A percentile compares a stretch with the other conserved stretches of the same genome.
Conservation (phyloP, 2,113 vertebrate species). For the Baryphthengus martii region DNA sequence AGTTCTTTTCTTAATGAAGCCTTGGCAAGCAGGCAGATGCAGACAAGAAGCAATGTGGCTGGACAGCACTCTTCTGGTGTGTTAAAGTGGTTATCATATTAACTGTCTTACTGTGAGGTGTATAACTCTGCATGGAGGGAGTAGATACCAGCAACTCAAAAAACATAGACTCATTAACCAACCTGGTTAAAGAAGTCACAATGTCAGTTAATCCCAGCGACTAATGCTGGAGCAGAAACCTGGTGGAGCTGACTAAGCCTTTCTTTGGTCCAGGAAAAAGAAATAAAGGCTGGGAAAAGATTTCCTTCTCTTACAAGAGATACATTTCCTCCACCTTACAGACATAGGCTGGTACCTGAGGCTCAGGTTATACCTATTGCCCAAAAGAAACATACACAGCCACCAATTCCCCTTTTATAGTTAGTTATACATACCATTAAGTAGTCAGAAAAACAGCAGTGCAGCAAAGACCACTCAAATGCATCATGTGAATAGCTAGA, state of each 20-base stretch:
- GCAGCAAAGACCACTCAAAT: background rate
- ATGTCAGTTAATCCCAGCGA: background rate
- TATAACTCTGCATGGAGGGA: background rate
- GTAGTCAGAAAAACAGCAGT: background rate
- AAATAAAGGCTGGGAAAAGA: background rate
- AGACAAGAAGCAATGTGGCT: background rate
- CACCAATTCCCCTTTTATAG: background rate
- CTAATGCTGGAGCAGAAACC: background rate
- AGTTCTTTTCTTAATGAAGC: background rate
- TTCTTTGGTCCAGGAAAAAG: background rate
- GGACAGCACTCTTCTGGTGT: background rate
- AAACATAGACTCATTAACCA: background rate
- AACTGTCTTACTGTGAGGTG: background rate
- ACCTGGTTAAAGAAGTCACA: background rate
- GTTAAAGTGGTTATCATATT: rapidly evolving
- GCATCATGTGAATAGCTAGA: background rate
- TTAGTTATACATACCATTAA: background rate
- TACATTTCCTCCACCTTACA: background rate
- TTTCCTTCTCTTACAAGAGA: background rate
- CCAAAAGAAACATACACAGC: background rate
- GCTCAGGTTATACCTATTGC: background rate
- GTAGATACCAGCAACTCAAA: background rate
- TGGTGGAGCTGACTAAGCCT: background rate
- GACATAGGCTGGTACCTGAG: background rate
- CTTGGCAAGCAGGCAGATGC: background rate